These are phyloP conservation scores for Sphaeridia pumilis DNA, from an alignment of 2,888 invertebrate genomes.

Conservation along the genomic window DNA sequence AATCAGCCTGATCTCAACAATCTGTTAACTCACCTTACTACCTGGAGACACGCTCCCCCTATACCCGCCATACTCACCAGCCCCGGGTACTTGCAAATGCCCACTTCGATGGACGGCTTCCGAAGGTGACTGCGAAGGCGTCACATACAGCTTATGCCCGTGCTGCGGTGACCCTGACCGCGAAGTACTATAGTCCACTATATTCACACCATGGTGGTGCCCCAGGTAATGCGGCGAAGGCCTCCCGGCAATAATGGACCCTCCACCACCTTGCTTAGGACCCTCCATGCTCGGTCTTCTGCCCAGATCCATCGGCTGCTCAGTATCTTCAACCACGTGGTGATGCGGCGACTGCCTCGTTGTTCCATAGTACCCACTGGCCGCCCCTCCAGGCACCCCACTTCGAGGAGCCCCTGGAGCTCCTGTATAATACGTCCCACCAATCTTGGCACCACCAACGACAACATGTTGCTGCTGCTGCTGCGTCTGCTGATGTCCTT, in stretches of 20 bases:
- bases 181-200: conserved; percentile 16
- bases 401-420: neutral
- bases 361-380: neutral
- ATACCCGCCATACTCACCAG: too few species aligned
- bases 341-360: conserved; percentile 4
- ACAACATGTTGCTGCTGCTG: neutral
- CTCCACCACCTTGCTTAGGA: too few species aligned
- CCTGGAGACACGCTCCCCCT: too few species aligned
- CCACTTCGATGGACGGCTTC: too few species aligned
- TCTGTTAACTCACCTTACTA: neutral
- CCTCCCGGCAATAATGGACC: conserved; percentile 37
- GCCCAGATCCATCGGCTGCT: conserved; percentile 34
- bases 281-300: neutral
- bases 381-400: neutral
- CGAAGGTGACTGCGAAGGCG: conserved; percentile 29
- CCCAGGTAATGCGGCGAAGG: conserved; percentile 3
- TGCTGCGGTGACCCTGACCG: conserved; percentile 8
- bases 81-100: too few species aligned
- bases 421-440: neutral
- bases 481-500: neutral
- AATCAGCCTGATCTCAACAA: too few species aligned
- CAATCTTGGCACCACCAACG: neutral
- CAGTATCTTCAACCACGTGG: conserved; percentile 18
- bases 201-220: conserved; percentile 6
- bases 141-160: conserved; percentile 16